phyloP scores from a whole-genome alignment of 2,113 vertebrate genomes.

The Gila orcuttii region DNA sequence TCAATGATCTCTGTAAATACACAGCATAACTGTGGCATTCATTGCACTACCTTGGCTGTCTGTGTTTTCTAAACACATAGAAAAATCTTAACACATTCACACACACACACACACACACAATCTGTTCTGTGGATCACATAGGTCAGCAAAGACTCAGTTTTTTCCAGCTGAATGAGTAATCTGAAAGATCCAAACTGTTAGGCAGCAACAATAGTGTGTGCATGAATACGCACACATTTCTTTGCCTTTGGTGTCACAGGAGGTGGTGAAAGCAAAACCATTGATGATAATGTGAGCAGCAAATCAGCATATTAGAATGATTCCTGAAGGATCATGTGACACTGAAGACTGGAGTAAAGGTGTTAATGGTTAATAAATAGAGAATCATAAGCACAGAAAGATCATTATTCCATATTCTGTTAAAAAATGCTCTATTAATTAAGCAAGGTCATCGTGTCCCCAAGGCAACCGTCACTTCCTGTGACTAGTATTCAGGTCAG shows the following conservation, averaged over 20 bases:
- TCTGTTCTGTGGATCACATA: background rate
- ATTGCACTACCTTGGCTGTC: background rate
- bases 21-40: background rate
- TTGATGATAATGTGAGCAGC: no score
- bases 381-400: no score
- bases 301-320: no score
- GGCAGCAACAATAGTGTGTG: slow-evolving; percentile 19
- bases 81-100: slow-evolving; percentile 6
- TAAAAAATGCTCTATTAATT: background rate
- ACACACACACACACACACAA: background rate
- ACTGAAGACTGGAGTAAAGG: no score
- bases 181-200: slow-evolving; percentile 14
- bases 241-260: background rate
- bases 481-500: background rate
- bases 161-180: slow-evolving; percentile 19
- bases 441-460: background rate
- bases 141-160: background rate
- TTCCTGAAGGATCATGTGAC: no score
- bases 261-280: background rate
- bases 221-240: background rate
- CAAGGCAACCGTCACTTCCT: slow-evolving; percentile 8
- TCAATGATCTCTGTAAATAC: background rate
- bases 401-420: no score
- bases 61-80: background rate
- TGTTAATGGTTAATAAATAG: no score